Percentiles rank a stretch among this genome's conserved stretches.
These are phyloP conservation scores for Setophaga petechia DNA, from an alignment of 2,113 vertebrate species.

Conservation along the genomic window DNA sequence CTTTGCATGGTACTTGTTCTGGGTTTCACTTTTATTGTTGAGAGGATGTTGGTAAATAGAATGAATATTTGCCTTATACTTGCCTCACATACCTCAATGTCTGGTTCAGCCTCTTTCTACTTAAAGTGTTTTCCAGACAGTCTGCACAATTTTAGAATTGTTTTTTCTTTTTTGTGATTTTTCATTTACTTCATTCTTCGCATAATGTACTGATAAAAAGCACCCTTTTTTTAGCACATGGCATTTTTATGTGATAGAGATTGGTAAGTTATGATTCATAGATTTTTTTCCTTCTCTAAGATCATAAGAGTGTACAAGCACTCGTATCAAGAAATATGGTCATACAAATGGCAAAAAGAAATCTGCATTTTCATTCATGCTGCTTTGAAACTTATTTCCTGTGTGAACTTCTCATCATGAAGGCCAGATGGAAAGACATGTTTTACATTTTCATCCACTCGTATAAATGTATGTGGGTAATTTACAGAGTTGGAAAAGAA, in stretches of 20 bases:
- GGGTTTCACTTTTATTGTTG: not conserved
- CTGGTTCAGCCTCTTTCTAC: not conserved
- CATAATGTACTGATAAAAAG: not conserved
- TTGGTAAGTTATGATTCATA: not conserved
- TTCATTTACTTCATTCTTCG: not conserved
- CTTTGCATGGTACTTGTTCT: not conserved
- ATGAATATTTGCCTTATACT: not conserved
- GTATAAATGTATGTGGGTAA: not conserved
- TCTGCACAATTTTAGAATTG: not conserved
- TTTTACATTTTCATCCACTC: not conserved
- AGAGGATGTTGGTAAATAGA: not conserved
- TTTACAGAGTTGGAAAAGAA: not conserved
- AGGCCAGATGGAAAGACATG: not conserved
- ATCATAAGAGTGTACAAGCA: not conserved
- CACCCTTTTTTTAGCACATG: not conserved
- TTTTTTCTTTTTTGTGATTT: not conserved
- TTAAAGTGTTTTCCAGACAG: not conserved
- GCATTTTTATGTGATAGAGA: not conserved
- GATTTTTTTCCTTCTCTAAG: not conserved
- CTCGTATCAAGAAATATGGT: not conserved
- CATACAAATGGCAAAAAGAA: not conserved
- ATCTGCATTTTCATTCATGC: not conserved
- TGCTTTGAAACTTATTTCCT: not conserved
- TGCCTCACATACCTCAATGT: not conserved
- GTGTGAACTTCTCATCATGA: not conserved